Evolutionary conservation across 1,140 invertebrate species (phyloP).

Genomic region (Geopemphigus sp.): DNA sequence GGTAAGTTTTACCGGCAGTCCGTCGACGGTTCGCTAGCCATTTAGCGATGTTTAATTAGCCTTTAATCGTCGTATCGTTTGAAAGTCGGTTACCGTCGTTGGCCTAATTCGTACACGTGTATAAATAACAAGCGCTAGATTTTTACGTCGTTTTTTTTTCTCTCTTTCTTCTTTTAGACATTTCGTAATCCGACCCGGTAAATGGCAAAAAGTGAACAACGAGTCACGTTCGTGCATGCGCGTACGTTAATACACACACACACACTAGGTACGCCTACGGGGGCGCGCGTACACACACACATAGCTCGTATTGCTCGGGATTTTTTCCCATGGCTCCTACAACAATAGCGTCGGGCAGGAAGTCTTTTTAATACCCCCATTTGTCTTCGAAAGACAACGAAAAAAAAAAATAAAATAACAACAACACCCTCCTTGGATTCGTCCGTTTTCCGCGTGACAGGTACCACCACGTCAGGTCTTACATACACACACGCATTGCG

Average conservation of each 20-base stretch:
- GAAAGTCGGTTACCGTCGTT: no score
- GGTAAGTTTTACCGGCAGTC: no score
- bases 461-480: constrained; percentile 27
- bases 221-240: constrained; percentile 32
- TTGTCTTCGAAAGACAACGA: constrained; percentile 27
- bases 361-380: constrained; percentile 39
- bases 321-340: constrained; percentile 42
- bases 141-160: not conserved
- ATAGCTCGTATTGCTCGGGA: constrained; percentile 1
- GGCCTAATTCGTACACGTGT: no score
- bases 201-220: constrained; percentile 39
- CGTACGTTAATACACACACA: not conserved
- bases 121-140: no score
- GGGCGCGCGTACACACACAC: constrained; percentile 7
- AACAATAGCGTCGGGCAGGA: constrained; percentile 44
- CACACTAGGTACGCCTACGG: constrained; percentile 11
- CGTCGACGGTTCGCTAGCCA: no score
- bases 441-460: constrained; percentile 11
- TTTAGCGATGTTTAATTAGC: no score
- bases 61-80: no score
- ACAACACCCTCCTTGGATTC: constrained; percentile 20
- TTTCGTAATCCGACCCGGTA: constrained; percentile 36
- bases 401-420: no score
- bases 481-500: constrained; percentile 3
- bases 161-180: not conserved